phyloP scores from a whole-genome alignment of 2,888 invertebrate species.

The Heliconius hortense region DNA sequence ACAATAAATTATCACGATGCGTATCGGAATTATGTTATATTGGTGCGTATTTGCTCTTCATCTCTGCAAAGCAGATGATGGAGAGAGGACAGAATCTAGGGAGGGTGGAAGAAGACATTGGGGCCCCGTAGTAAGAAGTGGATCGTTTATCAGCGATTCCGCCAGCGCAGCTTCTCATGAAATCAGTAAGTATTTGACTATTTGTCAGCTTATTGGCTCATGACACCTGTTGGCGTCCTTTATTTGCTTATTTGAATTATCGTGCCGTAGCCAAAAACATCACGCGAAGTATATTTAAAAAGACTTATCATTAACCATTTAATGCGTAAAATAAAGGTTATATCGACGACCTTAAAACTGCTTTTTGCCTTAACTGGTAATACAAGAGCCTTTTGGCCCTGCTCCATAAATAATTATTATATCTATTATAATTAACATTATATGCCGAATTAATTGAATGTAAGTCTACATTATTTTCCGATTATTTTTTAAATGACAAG shows the following conservation, averaged over 20 bases:
- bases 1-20: slow-evolving; percentile 78
- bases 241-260: slow-evolving; percentile 38
- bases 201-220: slow-evolving; percentile 52
- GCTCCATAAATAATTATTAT: slow-evolving; percentile 31
- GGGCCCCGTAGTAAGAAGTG: slow-evolving; percentile 68
- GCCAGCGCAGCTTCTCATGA: slow-evolving; percentile 67
- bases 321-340: slow-evolving; percentile 32
- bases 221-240: slow-evolving; percentile 69
- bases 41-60: slow-evolving; percentile 79
- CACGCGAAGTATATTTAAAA: slow-evolving; percentile 33
- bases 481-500: background rate
- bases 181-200: slow-evolving; percentile 69
- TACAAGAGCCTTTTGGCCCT: slow-evolving; percentile 39
- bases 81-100: slow-evolving; percentile 72
- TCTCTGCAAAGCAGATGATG: slow-evolving; percentile 75
- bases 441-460: slow-evolving; percentile 4
- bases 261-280: slow-evolving; percentile 39
- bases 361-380: slow-evolving; percentile 45
- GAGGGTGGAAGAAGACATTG: slow-evolving; percentile 72
- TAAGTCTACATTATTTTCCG: background rate
- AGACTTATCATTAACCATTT: slow-evolving; percentile 27
- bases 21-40: slow-evolving; percentile 78
- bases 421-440: background rate
- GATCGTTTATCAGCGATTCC: slow-evolving; percentile 66
- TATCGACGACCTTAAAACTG: slow-evolving; percentile 40